These are phyloP conservation scores for Ursus arctos DNA, from an alignment of 2,113 vertebrate species.

Conservation along the genomic window DNA sequence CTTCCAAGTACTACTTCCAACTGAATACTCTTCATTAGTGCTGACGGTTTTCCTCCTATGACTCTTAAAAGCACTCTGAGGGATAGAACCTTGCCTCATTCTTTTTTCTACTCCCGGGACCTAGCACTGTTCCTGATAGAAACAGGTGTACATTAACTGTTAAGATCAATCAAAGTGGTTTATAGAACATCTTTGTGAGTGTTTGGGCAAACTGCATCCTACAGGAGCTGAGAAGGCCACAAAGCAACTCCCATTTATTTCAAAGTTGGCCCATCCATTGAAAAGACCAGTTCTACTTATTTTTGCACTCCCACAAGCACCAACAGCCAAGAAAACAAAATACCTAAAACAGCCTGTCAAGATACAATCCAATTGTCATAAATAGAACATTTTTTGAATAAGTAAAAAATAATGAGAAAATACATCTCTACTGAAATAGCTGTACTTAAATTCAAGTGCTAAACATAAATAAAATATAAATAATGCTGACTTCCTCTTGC, in stretches of 20 bases:
- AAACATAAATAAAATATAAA: conserved; percentile 45
- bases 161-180: neutral
- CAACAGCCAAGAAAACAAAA: neutral
- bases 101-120: neutral
- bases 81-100: neutral
- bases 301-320: neutral
- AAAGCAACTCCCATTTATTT: neutral
- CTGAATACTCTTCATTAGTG: neutral
- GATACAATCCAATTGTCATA: neutral
- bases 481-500: neutral
- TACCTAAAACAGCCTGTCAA: neutral
- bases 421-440: neutral
- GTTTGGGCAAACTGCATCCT: neutral
- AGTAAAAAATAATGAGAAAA: conserved; percentile 38
- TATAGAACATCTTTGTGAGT: neutral
- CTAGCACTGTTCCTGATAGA: neutral
- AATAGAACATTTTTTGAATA: neutral
- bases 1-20: neutral
- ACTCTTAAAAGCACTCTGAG: neutral
- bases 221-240: neutral
- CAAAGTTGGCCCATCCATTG: neutral
- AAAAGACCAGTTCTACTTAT: neutral
- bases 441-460: neutral
- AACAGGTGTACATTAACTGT: neutral
- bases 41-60: neutral